Evolutionary conservation across 2,797 vertebrate species (phyloP), one percentile per base, ranked within the genome.

Genomic region (Danionella dracula): DNA sequence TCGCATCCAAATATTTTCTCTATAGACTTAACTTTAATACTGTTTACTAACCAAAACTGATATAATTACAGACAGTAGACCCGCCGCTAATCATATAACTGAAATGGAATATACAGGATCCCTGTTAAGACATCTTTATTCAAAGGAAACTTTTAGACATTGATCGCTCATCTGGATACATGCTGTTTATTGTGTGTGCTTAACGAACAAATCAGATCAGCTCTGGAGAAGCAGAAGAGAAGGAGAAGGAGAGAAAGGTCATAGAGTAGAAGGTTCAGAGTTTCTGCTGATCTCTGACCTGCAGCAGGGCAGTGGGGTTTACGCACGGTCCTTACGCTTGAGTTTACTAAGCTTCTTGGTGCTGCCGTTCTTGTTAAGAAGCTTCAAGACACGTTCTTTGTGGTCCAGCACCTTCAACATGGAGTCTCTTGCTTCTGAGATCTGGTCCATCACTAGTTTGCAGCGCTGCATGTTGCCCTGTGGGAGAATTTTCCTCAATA

Each of bases 401-500:
- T 99, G 97, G 82, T 99, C 96, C 76, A 99, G 90, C 37, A 99
- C 94, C 79, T 99, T 98, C 79, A 99, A 91, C 97, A 99, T 99
- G 81, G 95, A 94, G 84, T 99, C 97, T 78, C 94, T 91, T 78
- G 97, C 95, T 82, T 99, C 97, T 0, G 87, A 93, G 83, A 99
- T 96, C 87, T 99, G 97, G 90, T 99, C 97, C 93, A 99, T 99
- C 73, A 99, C 96, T 31, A 99, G 90, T 81, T 99, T 99, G 80
- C 96, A 99, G 80, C 97, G 93, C 83, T 99, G 97, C 95, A 99
- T 98, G 76, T 99, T 99, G 74, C 96, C 97, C 97, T 99, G 86
- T 23, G 2, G n/a, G n/a, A n/a, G n/a, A n/a, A n/a, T n/a, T n/a
- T n/a, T n/a, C n/a, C n/a, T n/a, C n/a, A n/a, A n/a, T n/a, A n/a